These are phyloP conservation scores for Parapristionchus giblindavisi DNA, from an alignment of 2,888 invertebrate species.

Conservation along the genomic window DNA sequence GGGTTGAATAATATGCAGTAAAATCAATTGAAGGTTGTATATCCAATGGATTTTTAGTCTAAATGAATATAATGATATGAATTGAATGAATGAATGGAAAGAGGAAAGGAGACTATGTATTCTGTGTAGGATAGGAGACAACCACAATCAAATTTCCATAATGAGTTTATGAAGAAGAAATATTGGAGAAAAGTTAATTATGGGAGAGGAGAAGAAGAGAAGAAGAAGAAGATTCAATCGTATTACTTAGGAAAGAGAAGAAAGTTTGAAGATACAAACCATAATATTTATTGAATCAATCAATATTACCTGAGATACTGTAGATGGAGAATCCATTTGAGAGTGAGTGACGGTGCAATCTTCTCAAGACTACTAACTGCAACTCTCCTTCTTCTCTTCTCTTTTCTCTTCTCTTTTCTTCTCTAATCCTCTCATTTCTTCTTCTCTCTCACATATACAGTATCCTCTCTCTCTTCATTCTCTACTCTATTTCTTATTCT, in stretches of 20 bases:
- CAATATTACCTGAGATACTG: constrained; percentile 7
- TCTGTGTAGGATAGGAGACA: not conserved
- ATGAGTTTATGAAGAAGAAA: constrained; percentile 59
- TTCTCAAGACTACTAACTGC: not conserved
- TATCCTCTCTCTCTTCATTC: constrained; percentile 7
- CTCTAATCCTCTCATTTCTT: too few relatives aligned
- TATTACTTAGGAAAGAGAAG: not conserved
- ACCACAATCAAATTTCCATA: constrained; percentile 62
- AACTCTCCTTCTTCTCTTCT: not conserved
- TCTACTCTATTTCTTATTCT: not conserved
- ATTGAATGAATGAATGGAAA: not conserved
- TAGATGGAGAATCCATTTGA: constrained; percentile 9
- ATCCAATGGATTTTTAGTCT: too few relatives aligned
- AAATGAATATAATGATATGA: too few relatives aligned
- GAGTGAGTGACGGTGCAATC: not conserved
- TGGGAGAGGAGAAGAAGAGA: constrained; percentile 40
- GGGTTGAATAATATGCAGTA: constrained; percentile 50
- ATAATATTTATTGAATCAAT: not conserved
- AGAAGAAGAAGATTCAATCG: constrained; percentile 14
- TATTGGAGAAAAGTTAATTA: constrained; percentile 62
- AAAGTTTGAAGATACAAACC: not conserved
- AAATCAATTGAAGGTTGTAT: constrained; percentile 49
- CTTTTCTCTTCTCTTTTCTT: not conserved
- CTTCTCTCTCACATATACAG: not conserved
- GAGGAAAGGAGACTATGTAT: not conserved